Percentiles rank a stretch among this genome's conserved stretches.
Evolutionary conservation across 1,140 invertebrate species (phyloP).

Genomic region (Hyles vespertilio): DNA sequence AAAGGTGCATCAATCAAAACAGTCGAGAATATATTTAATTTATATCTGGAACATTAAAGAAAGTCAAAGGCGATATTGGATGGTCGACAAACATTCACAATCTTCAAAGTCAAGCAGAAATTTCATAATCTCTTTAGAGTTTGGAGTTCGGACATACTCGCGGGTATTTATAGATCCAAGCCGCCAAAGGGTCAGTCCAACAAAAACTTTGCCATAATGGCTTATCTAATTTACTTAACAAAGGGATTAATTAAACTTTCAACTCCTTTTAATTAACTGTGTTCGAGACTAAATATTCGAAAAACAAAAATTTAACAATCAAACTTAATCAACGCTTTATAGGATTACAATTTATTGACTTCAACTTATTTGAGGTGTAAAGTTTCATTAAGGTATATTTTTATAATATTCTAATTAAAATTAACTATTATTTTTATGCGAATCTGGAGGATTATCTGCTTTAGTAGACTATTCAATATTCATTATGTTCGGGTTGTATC

Average conservation of each 20-base stretch:
- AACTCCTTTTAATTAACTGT: constrained; percentile 36
- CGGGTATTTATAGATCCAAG: constrained; percentile 15
- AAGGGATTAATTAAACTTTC: constrained; percentile 50
- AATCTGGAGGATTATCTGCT: too few relatives aligned
- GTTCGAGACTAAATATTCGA: constrained; percentile 25
- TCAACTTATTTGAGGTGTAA: constrained; percentile 3
- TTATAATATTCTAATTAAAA: too few relatives aligned
- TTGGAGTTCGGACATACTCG: constrained; percentile 13
- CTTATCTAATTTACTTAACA: constrained; percentile 45
- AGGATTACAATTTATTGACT: constrained; percentile 11
- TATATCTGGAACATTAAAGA: neutral
- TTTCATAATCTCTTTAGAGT: constrained; percentile 27
- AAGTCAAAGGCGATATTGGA: constrained; percentile 14
- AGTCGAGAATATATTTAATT: neutral
- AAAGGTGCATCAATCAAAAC: neutral
- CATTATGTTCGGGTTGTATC: too few relatives aligned
- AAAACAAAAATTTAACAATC: constrained; percentile 14
- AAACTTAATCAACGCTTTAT: constrained; percentile 11
- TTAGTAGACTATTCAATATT: too few relatives aligned
- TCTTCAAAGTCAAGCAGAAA: constrained; percentile 19
- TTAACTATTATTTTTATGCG: too few relatives aligned
- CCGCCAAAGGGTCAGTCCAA: constrained; percentile 27
- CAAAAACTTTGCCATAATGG: constrained; percentile 40
- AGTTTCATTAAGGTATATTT: neutral
- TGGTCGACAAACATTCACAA: constrained; percentile 13